Percentiles rank a stretch among this genome's conserved stretches.
These are phyloP conservation scores for Triplophysa tibetana DNA, from an alignment of 2,113 vertebrate species.

Conservation along the genomic window DNA sequence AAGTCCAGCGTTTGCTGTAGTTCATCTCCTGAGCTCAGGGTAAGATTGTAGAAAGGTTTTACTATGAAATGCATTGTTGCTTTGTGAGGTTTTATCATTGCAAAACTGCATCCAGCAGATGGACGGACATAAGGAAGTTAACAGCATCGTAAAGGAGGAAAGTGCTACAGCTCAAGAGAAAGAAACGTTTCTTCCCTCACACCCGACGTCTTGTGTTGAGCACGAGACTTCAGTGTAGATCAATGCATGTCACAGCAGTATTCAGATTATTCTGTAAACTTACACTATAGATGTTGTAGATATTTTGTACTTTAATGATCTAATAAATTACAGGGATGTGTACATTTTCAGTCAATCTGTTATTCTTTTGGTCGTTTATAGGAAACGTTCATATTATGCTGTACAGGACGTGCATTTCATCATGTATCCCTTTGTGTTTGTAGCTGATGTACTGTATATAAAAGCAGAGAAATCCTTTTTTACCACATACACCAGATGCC, in stretches of 20 bases:
- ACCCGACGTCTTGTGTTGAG: not conserved
- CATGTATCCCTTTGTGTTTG: not conserved
- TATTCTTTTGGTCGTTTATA: not conserved
- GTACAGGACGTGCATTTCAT: not conserved
- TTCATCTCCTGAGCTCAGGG: conserved; percentile 56
- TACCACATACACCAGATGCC: not conserved
- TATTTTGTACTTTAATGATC: not conserved
- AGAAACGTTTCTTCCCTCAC: not conserved
- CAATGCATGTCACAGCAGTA: not conserved
- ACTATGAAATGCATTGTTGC: not conserved
- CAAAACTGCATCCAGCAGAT: conserved; percentile 12
- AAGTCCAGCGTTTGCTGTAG: conserved; percentile 71
- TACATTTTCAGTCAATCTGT: not conserved
- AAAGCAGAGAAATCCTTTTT: not conserved
- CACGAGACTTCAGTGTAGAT: not conserved
- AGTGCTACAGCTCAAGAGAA: not conserved
- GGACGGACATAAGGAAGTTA: conserved; percentile 1
- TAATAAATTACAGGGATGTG: not conserved
- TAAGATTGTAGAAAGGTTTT: conserved; percentile 50
- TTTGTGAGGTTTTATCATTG: not conserved
- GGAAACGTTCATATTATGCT: not conserved
- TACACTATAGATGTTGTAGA: not conserved
- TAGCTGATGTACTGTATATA: not conserved
- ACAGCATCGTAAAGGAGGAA: conserved; percentile 18
- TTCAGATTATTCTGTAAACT: not conserved